These are phyloP conservation scores for Steromphala cineraria DNA, from an alignment of 2,888 invertebrate species.

Conservation along the genomic window DNA sequence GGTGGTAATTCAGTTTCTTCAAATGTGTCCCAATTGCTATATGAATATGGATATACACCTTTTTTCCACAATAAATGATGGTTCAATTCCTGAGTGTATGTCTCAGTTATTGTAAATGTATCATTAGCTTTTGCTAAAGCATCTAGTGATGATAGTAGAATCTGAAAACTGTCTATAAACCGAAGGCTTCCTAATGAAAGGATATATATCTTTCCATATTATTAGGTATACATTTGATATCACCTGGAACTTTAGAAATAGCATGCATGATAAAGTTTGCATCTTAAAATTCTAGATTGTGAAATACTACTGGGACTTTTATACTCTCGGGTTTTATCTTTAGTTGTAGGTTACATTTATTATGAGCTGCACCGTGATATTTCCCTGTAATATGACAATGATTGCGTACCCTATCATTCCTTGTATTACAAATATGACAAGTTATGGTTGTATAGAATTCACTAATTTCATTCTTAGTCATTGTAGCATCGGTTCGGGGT, in stretches of 20 bases:
- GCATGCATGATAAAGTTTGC: not conserved
- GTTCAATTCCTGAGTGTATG: not conserved
- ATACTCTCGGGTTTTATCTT: too few species aligned
- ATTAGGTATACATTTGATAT: not conserved
- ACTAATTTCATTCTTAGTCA: too few species aligned
- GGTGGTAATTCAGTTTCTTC: not conserved
- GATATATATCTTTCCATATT: not conserved
- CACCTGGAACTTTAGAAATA: not conserved
- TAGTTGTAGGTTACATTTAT: too few species aligned
- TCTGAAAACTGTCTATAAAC: not conserved
- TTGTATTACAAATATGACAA: too few species aligned
- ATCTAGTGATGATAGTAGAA: not conserved
- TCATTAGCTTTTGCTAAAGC: not conserved
- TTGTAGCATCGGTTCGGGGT: too few species aligned
- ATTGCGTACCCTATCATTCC: too few species aligned
- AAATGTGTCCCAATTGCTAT: not conserved
- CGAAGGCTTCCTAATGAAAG: not conserved
- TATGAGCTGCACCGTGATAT: too few species aligned
- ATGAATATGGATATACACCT: not conserved
- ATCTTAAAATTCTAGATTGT: not conserved
- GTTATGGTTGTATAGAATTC: too few species aligned
- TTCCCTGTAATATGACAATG: too few species aligned
- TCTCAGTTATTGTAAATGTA: not conserved
- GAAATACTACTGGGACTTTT: not conserved
- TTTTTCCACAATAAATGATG: not conserved